A percentile compares a stretch with the other conserved stretches of the same genome.
phyloP scores from a whole-genome alignment of 2,797 vertebrate genomes.

The Capromys pilorides region DNA sequence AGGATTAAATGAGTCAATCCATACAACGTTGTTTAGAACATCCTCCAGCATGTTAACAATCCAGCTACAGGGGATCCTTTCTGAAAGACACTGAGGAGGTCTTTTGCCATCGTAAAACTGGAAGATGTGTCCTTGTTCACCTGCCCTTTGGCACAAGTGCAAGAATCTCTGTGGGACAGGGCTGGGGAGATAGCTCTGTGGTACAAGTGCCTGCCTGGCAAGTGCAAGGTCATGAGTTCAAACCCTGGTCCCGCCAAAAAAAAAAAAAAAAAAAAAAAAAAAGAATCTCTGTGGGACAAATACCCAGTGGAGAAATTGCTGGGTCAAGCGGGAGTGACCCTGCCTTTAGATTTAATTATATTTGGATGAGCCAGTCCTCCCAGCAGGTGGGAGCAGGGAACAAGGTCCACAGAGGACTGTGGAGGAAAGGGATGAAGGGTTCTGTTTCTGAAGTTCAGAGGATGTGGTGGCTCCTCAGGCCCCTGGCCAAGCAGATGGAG shows the following conservation, averaged over 20 bases:
- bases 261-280: too few species aligned
- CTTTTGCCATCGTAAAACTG: neutral
- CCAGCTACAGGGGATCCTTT: neutral
- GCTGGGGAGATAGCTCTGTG: too few species aligned
- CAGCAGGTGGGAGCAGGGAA: neutral
- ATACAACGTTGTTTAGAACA: neutral
- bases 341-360: conserved; percentile 54
- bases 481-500: conserved; percentile 79
- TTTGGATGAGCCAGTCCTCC: conserved; percentile 2
- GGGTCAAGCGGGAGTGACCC: neutral
- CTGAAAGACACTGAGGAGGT: neutral
- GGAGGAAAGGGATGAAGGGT: neutral
- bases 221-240: too few species aligned
- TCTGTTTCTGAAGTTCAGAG: conserved; percentile 74
- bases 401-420: neutral
- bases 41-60: neutral
- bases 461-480: conserved; percentile 73
- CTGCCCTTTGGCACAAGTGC: neutral
- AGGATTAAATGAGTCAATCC: neutral
- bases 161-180: conserved; percentile 21
- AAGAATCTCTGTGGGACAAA: conserved; percentile 26
- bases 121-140: neutral
- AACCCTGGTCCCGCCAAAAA: too few species aligned
- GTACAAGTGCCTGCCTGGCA: too few species aligned
- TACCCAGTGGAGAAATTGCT: conserved; percentile 6